Conservation (phyloP, 2,888 invertebrate species). For the Diplolepis rosae region DNA sequence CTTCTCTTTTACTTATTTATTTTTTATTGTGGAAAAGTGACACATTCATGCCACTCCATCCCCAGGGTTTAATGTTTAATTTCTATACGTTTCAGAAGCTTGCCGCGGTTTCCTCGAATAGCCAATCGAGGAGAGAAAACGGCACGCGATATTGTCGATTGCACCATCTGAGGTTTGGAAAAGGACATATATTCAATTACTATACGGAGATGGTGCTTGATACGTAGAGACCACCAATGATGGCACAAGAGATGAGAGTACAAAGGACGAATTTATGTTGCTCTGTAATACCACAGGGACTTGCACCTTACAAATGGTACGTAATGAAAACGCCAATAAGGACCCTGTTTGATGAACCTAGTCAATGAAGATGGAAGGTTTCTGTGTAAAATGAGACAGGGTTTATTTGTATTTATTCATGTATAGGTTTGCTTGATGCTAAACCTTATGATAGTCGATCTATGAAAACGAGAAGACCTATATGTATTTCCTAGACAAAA, state of each 20-base stretch:
- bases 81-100: background rate
- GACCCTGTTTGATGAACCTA: background rate
- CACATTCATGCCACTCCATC: background rate
- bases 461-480: background rate
- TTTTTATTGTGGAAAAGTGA: background rate
- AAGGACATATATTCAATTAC: slow-evolving; percentile 29
- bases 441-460: background rate
- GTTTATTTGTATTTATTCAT: slow-evolving; percentile 7
- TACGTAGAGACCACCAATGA: slow-evolving; percentile 17
- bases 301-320: slow-evolving; percentile 15
- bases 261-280: slow-evolving; percentile 29
- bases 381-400: background rate
- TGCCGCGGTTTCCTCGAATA: background rate
- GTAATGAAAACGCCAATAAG: slow-evolving; percentile 14
- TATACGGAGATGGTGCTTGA: slow-evolving; percentile 21
- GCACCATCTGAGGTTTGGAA: slow-evolving; percentile 5
- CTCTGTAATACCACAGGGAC: slow-evolving; percentile 20
- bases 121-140: slow-evolving; percentile 16
- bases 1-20: background rate
- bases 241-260: slow-evolving; percentile 31
- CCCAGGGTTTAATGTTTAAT: background rate
- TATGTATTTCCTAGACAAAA: background rate
- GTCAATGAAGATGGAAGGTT: slow-evolving; percentile 23
- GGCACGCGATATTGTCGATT: slow-evolving; percentile 1
- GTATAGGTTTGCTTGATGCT: background rate